These are phyloP conservation scores for Oscheius sp. DNA, from an alignment of 1,140 invertebrate species.

Conservation along the genomic window DNA sequence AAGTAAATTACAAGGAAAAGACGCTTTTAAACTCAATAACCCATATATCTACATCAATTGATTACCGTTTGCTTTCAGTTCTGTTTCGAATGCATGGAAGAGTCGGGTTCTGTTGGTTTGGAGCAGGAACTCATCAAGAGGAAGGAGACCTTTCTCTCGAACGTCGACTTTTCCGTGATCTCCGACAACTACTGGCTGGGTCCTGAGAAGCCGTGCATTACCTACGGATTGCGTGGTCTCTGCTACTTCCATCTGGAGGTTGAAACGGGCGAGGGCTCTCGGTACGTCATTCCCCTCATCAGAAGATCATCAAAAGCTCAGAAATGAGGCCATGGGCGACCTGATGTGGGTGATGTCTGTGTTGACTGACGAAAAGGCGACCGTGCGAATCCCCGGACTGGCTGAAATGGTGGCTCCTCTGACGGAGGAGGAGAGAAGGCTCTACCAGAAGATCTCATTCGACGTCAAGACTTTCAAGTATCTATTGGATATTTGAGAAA, in stretches of 20 bases:
- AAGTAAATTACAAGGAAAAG: neutral
- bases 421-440: conserved; percentile 73
- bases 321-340: conserved; percentile 82
- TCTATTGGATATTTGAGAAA: no score
- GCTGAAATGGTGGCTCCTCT: conserved; percentile 72
- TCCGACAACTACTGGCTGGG: conserved; percentile 99
- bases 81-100: conserved; percentile 97
- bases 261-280: conserved; percentile 81
- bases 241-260: conserved; percentile 88
- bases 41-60: no score
- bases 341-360: conserved; percentile 78
- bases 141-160: conserved; percentile 72
- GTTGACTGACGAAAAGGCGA: conserved; percentile 79
- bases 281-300: conserved; percentile 92
- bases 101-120: conserved; percentile 88
- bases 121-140: conserved; percentile 77
- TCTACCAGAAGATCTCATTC: conserved; percentile 86
- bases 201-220: conserved; percentile 90
- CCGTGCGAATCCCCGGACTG: conserved; percentile 72
- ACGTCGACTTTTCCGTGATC: conserved; percentile 91
- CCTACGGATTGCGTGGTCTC: conserved; percentile 86
- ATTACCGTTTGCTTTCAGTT: conserved; percentile 95
- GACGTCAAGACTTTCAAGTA: conserved; percentile 72
- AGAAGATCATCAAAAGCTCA: no score
- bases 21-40: neutral